A percentile compares a stretch with the other conserved stretches of the same genome.
Conservation (phyloP, 2,113 vertebrate genomes). For the Xyrauchen texanus region DNA sequence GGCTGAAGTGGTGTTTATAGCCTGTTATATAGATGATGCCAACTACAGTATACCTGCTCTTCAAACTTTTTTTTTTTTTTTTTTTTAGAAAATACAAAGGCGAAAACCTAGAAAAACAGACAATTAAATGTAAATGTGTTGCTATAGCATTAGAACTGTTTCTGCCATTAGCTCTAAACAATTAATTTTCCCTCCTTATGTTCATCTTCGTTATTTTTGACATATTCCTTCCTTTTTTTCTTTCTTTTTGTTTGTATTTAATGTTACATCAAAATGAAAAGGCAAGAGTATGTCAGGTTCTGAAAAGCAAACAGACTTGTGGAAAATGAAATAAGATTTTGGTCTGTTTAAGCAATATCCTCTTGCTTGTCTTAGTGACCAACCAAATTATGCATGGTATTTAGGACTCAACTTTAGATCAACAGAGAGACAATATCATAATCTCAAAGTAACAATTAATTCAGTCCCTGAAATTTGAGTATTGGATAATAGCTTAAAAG, state of each 20-base stretch:
- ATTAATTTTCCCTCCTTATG: conserved; percentile 50
- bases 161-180: conserved; percentile 85
- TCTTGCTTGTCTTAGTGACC: conserved; percentile 51
- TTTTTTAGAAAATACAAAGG: conserved; percentile 76
- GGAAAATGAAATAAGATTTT: conserved; percentile 32
- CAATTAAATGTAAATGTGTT: conserved; percentile 95
- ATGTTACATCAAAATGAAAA: conserved; percentile 40
- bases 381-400: conserved; percentile 52
- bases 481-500: conserved; percentile 21
- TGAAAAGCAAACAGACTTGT: conserved; percentile 15
- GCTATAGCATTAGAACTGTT: conserved; percentile 90
- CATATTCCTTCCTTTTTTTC: conserved; percentile 3
- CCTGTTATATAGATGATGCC: conserved; percentile 96
- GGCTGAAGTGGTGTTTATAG: conserved; percentile 90
- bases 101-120: conserved; percentile 67
- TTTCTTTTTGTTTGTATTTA: conserved; percentile 9
- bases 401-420: conserved; percentile 28
- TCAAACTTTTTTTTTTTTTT: conserved; percentile 81
- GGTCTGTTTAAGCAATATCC: conserved; percentile 54
- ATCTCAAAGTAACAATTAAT: conserved; percentile 11
- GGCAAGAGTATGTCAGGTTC: conserved; percentile 18
- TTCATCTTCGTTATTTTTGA: conserved; percentile 47
- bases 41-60: conserved; percentile 89
- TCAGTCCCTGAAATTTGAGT: not conserved
- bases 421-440: conserved; percentile 34